Evolutionary conservation across 2,797 vertebrate species (phyloP).

Genomic region (Chelidonichthys spinosus): DNA sequence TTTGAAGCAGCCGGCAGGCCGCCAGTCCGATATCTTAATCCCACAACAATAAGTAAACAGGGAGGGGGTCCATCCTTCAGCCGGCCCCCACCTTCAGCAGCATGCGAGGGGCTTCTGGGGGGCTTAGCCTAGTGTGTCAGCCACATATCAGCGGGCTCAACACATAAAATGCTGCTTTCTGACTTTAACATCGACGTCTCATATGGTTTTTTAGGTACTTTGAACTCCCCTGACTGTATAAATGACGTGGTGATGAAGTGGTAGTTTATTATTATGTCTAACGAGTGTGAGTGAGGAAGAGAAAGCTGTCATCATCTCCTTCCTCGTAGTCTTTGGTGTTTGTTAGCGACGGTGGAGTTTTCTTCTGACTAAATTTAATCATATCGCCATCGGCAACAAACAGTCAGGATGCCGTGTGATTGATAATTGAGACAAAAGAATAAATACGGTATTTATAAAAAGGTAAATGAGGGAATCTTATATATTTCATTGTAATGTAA

Average conservation of each 20-base stretch:
- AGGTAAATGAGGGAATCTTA: not conserved
- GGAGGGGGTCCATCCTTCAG: slow-evolving; percentile 40
- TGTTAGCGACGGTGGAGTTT: not conserved
- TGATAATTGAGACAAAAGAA: not conserved
- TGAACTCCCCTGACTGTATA: too few relatives aligned
- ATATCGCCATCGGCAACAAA: not conserved
- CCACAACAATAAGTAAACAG: slow-evolving; percentile 71
- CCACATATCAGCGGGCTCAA: slow-evolving; percentile 14
- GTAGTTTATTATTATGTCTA: too few relatives aligned
- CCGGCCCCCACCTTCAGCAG: slow-evolving; percentile 50
- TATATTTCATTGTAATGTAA: not conserved
- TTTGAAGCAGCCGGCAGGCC: slow-evolving; percentile 61
- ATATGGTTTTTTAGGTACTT: not conserved
- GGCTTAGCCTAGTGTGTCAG: slow-evolving; percentile 48
- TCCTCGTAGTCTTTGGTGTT: not conserved
- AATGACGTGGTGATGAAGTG: too few relatives aligned
- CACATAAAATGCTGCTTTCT: too few relatives aligned
- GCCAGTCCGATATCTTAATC: slow-evolving; percentile 77
- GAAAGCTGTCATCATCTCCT: too few relatives aligned
- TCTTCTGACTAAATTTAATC: not conserved
- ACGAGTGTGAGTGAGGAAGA: too few relatives aligned
- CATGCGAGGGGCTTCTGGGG: slow-evolving; percentile 56
- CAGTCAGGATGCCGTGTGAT: too few relatives aligned
- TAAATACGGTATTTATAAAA: not conserved
- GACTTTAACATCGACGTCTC: not conserved